Conservation (phyloP, 2,113 vertebrate species). For the Hippopotamus amphibius region DNA sequence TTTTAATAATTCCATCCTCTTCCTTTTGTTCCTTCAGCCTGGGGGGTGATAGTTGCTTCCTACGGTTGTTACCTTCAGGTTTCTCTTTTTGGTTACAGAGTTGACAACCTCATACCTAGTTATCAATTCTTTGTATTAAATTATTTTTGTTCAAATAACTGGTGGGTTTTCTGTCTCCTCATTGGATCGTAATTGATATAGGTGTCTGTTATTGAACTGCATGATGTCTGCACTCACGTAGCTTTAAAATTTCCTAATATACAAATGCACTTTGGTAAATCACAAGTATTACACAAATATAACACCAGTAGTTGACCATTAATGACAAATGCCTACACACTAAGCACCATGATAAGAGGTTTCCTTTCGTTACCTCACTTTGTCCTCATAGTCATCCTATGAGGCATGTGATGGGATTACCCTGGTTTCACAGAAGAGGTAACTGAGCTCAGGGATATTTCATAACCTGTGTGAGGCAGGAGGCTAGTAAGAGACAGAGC, state of each 20-base stretch:
- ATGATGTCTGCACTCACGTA: neutral
- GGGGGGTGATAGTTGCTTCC: neutral
- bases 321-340: neutral
- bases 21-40: neutral
- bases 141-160: conserved; percentile 23
- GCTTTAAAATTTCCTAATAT: neutral
- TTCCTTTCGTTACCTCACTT: neutral
- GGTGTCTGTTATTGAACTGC: neutral
- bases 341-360: neutral
- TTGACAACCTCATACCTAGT: neutral
- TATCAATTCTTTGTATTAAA: conserved; percentile 26
- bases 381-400: neutral
- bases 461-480: neutral
- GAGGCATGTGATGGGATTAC: neutral
- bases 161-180: neutral
- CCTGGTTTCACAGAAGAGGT: neutral
- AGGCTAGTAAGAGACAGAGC: neutral
- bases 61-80: neutral
- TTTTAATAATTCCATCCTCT: neutral
- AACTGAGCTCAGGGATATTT: neutral
- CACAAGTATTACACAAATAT: neutral
- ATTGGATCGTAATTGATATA: neutral
- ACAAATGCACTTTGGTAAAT: neutral
- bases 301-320: neutral
- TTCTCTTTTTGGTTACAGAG: neutral